phyloP scores from a whole-genome alignment of 2,888 invertebrate species.

The Branchellion lobata region DNA sequence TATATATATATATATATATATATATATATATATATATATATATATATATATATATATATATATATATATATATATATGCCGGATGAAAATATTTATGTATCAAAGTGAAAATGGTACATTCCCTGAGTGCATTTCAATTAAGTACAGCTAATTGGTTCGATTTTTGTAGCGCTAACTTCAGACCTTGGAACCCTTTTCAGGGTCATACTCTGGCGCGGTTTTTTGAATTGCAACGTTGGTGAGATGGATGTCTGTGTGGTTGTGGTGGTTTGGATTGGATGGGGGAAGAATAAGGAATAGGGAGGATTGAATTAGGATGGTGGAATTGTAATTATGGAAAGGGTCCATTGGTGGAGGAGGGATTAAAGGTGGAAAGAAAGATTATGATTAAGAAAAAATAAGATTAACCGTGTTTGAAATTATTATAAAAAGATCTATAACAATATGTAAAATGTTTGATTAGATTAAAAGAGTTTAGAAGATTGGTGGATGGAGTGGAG shows the following conservation, averaged over 20 bases:
- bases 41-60: not conserved
- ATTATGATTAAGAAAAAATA: no score
- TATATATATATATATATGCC: constrained; percentile 15
- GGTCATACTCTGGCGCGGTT: constrained; percentile 65
- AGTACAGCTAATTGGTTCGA: not conserved
- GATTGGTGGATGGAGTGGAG: no score
- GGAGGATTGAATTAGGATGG: no score
- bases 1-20: no score
- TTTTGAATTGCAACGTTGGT: constrained; percentile 68
- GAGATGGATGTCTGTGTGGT: constrained; percentile 64
- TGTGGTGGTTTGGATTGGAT: no score
- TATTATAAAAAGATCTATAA: no score
- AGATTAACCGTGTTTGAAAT: no score
- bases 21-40: constrained; percentile 5
- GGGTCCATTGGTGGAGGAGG: no score
- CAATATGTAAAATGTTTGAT: no score
- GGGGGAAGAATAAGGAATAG: not conserved
- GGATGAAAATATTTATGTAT: constrained; percentile 8
- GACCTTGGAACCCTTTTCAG: constrained; percentile 66
- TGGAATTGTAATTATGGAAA: no score
- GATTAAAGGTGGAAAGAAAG: no score
- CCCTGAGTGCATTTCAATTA: not conserved
- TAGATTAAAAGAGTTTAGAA: no score
- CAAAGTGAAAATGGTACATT: not conserved
- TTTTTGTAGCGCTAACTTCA: not conserved